Percentiles rank a stretch among this genome's conserved stretches.
These are phyloP conservation scores for Melolontha melolontha DNA, from an alignment of 2,888 invertebrate genomes.

Conservation along the genomic window DNA sequence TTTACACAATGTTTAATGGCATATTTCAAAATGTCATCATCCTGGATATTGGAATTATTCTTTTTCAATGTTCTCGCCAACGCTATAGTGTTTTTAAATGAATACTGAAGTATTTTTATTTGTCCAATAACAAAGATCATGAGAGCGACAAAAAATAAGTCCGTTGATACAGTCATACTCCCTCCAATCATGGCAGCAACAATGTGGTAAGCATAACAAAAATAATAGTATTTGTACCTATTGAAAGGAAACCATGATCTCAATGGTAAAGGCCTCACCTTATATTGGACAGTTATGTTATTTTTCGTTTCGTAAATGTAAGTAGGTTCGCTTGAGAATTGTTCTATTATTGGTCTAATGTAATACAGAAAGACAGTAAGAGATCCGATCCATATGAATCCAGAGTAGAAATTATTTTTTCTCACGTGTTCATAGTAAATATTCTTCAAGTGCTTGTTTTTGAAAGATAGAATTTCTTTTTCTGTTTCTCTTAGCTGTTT, in stretches of 20 bases:
- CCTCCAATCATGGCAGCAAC: constrained; percentile 45
- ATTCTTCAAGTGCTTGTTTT: constrained; percentile 42
- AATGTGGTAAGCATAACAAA: constrained; percentile 42
- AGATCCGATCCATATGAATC: constrained; percentile 42
- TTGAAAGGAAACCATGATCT: constrained; percentile 52
- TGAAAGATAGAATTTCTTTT: constrained; percentile 32
- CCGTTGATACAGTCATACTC: constrained; percentile 44
- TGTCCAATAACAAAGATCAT: constrained; percentile 49
- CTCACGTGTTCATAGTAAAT: constrained; percentile 44
- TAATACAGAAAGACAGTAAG: constrained; percentile 46
- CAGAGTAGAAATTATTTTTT: constrained; percentile 41
- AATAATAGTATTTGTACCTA: constrained; percentile 45
- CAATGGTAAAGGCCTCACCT: constrained; percentile 46
- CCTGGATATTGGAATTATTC: constrained; percentile 6
- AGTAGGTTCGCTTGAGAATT: constrained; percentile 29
- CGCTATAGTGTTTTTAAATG: constrained; percentile 39
- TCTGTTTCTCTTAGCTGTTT: constrained; percentile 44
- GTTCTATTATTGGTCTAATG: constrained; percentile 43
- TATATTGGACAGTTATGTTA: constrained; percentile 27
- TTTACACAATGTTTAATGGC: constrained; percentile 35
- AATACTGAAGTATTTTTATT: constrained; percentile 46
- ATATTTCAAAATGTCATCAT: constrained; percentile 22
- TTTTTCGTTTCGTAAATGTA: constrained; percentile 25
- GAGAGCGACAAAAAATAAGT: constrained; percentile 46
- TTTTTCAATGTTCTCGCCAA: constrained; percentile 22